These are phyloP conservation scores for Himalopsyche tibetana DNA, from an alignment of 2,888 invertebrate genomes.

Conservation along the genomic window DNA sequence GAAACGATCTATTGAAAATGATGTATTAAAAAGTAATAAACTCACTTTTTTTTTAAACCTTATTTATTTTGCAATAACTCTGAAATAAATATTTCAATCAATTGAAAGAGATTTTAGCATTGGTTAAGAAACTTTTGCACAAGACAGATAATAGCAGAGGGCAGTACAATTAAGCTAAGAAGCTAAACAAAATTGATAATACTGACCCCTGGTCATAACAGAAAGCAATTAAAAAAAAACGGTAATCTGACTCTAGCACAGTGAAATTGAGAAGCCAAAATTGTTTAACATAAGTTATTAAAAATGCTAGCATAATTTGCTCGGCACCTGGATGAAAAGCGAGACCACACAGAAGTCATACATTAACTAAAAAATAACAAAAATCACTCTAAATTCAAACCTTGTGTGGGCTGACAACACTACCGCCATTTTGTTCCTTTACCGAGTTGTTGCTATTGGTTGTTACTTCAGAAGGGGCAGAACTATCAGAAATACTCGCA, in stretches of 20 bases:
- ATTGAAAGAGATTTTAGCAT: too few relatives aligned
- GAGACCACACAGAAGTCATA: constrained; percentile 5
- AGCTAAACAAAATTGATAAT: background rate
- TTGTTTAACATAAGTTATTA: background rate
- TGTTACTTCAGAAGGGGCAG: constrained; percentile 65
- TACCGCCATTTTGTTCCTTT: constrained; percentile 48
- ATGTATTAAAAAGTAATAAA: too few relatives aligned
- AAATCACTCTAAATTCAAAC: constrained; percentile 68
- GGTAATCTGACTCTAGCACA: background rate
- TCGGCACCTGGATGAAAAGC: background rate
- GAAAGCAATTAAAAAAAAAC: background rate
- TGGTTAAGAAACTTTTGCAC: too few relatives aligned
- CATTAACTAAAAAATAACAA: background rate
- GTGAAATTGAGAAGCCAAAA: background rate
- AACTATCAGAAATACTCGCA: constrained; percentile 70
- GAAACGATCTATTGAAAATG: too few relatives aligned
- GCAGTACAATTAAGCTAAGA: background rate
- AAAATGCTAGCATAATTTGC: background rate
- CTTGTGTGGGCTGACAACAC: constrained; percentile 70
- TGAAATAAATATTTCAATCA: too few relatives aligned
- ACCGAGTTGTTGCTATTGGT: constrained; percentile 47
- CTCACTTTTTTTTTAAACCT: too few relatives aligned
- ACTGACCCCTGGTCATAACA: background rate
- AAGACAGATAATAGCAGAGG: too few relatives aligned
- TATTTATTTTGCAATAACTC: too few relatives aligned